phyloP scores from a whole-genome alignment of 2,113 vertebrate species.

The Fulmarus glacialis region DNA sequence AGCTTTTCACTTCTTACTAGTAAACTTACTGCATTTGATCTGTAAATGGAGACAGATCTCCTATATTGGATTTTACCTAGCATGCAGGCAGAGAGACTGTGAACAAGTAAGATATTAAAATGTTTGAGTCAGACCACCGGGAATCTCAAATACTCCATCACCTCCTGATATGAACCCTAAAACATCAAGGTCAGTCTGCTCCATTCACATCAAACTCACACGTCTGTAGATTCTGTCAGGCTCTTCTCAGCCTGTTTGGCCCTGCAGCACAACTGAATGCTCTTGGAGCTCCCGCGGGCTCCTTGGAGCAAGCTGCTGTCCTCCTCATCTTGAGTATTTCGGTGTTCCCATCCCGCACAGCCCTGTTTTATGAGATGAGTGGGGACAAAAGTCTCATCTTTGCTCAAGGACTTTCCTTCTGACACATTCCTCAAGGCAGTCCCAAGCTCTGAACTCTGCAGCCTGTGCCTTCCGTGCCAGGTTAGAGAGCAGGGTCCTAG shows the following conservation, averaged over 20 bases:
- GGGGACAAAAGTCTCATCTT: background rate
- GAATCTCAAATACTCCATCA: background rate
- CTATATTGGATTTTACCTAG: background rate
- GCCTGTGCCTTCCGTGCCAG: background rate
- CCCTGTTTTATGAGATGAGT: accelerated
- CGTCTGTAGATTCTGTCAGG: accelerated
- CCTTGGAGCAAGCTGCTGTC: background rate
- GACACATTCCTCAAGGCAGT: background rate
- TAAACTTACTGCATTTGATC: background rate
- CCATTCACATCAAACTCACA: background rate
- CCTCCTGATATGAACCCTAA: background rate
- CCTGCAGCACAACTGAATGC: background rate
- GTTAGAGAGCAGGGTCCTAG: background rate
- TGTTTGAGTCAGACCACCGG: background rate
- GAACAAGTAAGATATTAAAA: background rate
- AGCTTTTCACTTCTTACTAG: background rate
- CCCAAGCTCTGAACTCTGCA: background rate
- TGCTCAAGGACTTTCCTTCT: background rate
- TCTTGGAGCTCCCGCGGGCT: background rate
- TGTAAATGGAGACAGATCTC: background rate
- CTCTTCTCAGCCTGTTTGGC: background rate
- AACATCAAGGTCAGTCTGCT: background rate
- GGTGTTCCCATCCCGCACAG: background rate
- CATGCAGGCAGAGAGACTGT: background rate
- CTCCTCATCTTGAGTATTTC: background rate